These are phyloP conservation scores for Pseudomyrmex concolor DNA, from an alignment of 1,140 invertebrate species.

Conservation along the genomic window DNA sequence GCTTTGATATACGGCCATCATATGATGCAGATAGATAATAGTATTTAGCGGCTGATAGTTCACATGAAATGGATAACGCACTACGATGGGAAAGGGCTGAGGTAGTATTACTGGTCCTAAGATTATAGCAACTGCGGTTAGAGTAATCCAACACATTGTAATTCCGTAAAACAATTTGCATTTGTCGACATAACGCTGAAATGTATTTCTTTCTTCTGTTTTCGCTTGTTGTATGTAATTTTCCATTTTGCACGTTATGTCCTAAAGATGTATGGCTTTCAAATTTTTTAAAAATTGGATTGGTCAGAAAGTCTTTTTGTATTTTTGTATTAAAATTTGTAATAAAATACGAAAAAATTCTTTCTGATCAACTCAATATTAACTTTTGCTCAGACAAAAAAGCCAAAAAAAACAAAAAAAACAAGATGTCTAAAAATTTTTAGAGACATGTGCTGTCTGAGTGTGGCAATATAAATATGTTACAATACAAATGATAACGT, in stretches of 20 bases:
- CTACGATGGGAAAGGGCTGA: constrained; percentile 65
- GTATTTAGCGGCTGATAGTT: constrained; percentile 61
- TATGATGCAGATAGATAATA: constrained; percentile 69
- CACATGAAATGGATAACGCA: constrained; percentile 74
- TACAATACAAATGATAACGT: not conserved
- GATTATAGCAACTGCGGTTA: constrained; percentile 56
- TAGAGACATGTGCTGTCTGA: too few relatives aligned
- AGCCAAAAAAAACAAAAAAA: too few relatives aligned
- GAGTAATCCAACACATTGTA: constrained; percentile 46
- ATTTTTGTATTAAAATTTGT: too few relatives aligned
- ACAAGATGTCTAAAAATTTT: too few relatives aligned
- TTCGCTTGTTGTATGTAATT: constrained; percentile 57
- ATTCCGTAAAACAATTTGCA: constrained; percentile 52
- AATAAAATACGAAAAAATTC: too few relatives aligned
- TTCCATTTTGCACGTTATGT: constrained; percentile 66
- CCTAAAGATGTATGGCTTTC: constrained; percentile 11
- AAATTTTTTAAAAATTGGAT: not conserved
- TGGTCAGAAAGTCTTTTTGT: too few relatives aligned
- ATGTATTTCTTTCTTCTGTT: constrained; percentile 36
- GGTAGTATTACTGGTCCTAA: constrained; percentile 61
- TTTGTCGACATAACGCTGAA: constrained; percentile 62
- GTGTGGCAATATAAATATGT: too few relatives aligned
- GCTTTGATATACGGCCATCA: constrained; percentile 67
- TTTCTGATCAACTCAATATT: too few relatives aligned
- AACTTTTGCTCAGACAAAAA: too few relatives aligned